phyloP scores from a whole-genome alignment of 92 coral and sea anemone genomes.

The Paramuricea clavata region DNA sequence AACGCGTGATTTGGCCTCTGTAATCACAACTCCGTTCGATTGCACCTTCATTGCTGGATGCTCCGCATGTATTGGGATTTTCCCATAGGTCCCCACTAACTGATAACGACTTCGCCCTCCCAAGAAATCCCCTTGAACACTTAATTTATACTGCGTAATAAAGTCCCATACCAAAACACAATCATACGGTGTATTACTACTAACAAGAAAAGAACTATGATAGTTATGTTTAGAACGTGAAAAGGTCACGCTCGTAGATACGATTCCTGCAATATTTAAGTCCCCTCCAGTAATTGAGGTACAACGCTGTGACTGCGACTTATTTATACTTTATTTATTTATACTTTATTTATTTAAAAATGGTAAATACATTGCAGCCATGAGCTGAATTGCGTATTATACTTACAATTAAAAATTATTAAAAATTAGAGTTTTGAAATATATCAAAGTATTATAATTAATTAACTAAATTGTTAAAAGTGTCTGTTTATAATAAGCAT shows the following conservation, averaged over 20 bases:
- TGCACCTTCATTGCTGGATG: neutral
- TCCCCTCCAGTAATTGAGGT: constrained; percentile 23
- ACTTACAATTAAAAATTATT: too few relatives aligned
- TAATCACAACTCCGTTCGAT: constrained; percentile 1
- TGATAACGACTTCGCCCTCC: constrained; percentile 10
- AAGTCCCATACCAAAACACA: constrained; percentile 59
- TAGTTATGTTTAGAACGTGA: neutral
- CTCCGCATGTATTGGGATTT: neutral
- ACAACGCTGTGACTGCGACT: neutral
- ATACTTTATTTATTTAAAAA: too few relatives aligned
- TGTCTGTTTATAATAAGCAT: too few relatives aligned
- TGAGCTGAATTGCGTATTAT: too few relatives aligned
- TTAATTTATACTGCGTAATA: too few relatives aligned
- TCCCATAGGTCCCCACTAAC: constrained; percentile 10
- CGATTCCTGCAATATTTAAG: neutral
- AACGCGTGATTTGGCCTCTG: neutral
- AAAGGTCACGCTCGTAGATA: neutral
- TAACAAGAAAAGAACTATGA: constrained; percentile 23
- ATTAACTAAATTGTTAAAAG: too few relatives aligned
- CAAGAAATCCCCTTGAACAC: neutral
- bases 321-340: neutral
- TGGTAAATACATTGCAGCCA: too few relatives aligned
- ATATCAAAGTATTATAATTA: too few relatives aligned
- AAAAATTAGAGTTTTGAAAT: too few relatives aligned
- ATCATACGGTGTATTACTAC: constrained; percentile 19